A percentile compares a stretch with the other conserved stretches of the same genome.
These are phyloP conservation scores for Stenodera caucasica DNA, from an alignment of 2,888 invertebrate species.

Conservation along the genomic window DNA sequence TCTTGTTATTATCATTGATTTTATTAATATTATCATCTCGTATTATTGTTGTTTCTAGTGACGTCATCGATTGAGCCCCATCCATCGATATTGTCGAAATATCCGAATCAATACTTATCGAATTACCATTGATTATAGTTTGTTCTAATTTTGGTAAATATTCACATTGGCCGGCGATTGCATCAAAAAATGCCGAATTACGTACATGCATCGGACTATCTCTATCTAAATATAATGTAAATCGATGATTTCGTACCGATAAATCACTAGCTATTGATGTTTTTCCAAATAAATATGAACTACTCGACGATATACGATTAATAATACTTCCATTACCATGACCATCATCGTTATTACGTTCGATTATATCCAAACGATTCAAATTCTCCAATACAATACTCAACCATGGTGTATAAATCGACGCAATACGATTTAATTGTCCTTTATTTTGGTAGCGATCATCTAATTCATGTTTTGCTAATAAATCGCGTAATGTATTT, in stretches of 20 bases:
- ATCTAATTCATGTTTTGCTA: slow-evolving; percentile 94
- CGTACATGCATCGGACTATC: slow-evolving; percentile 75
- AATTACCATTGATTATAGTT: slow-evolving; percentile 74
- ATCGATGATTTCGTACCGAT: slow-evolving; percentile 64
- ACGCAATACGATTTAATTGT: slow-evolving; percentile 80
- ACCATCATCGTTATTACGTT: slow-evolving; percentile 56
- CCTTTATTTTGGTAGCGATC: slow-evolving; percentile 83
- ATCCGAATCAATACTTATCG: slow-evolving; percentile 76
- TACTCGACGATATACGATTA: slow-evolving; percentile 62
- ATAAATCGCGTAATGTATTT: slow-evolving; percentile 76
- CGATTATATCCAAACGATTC: slow-evolving; percentile 66
- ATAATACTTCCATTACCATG: slow-evolving; percentile 51
- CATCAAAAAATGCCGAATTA: slow-evolving; percentile 73
- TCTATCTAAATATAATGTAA: slow-evolving; percentile 74
- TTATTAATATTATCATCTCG: slow-evolving; percentile 52
- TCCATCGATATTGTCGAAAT: slow-evolving; percentile 70
- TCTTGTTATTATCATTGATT: slow-evolving; percentile 37
- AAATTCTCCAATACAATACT: slow-evolving; percentile 86
- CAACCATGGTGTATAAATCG: slow-evolving; percentile 90
- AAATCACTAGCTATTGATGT: slow-evolving; percentile 59
- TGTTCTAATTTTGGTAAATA: slow-evolving; percentile 19
- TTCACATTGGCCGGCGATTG: slow-evolving; percentile 69
- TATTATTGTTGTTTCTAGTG: slow-evolving; percentile 64
- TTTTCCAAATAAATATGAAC: slow-evolving; percentile 61
- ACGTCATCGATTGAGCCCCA: slow-evolving; percentile 59